phyloP scores from a whole-genome alignment of 2,113 vertebrate genomes.

The Perognathus longimembris region DNA sequence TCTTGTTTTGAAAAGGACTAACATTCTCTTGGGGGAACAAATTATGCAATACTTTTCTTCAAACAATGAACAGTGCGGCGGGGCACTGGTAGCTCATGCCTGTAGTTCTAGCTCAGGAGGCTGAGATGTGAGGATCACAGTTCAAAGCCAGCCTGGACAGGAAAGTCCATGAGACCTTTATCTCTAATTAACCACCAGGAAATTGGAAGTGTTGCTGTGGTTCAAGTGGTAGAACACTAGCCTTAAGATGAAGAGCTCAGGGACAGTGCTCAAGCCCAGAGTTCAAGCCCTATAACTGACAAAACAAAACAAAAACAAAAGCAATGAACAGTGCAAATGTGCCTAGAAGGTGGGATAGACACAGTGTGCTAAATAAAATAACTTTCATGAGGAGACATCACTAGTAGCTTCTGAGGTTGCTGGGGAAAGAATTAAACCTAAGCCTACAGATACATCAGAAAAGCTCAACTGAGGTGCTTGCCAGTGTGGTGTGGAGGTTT shows the following conservation, averaged over 20 bases:
- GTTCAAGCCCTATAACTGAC: too few relatives aligned
- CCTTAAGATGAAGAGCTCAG: too few relatives aligned
- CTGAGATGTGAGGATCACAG: too few relatives aligned
- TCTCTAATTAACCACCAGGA: too few relatives aligned
- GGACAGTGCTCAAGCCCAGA: too few relatives aligned
- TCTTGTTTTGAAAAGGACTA: constrained; percentile 8
- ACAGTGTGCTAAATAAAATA: constrained; percentile 28
- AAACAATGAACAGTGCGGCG: not conserved
- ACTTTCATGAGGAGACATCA: not conserved
- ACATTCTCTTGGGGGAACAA: not conserved
- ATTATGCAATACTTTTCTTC: not conserved
- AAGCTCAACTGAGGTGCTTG: not conserved
- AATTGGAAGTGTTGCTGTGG: too few relatives aligned
- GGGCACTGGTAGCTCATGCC: too few relatives aligned
- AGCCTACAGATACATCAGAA: not conserved
- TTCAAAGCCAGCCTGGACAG: too few relatives aligned
- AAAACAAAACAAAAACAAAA: too few relatives aligned
- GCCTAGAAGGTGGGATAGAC: not conserved
- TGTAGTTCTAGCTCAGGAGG: too few relatives aligned
- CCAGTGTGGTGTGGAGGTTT: not conserved
- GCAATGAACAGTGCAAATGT: not conserved
- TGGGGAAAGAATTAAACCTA: not conserved
- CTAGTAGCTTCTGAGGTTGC: not conserved
- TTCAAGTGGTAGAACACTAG: too few relatives aligned
- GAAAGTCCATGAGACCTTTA: too few relatives aligned